Conservation (phyloP, 2,113 vertebrate species). For the Chaenogobius annularis region DNA sequence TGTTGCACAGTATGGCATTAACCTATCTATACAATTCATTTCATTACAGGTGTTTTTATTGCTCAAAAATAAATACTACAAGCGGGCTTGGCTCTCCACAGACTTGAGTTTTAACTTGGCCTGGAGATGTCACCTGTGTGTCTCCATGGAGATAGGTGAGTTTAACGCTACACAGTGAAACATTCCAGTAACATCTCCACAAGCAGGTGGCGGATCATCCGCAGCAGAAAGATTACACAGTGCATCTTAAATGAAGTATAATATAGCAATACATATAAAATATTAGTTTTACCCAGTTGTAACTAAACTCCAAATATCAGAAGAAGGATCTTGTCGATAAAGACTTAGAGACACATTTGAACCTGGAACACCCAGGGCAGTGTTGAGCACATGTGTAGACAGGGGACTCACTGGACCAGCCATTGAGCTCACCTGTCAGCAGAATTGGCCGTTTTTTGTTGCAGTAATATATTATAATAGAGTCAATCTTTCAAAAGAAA, state of each 20-base stretch:
- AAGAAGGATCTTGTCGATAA: constrained; percentile 53
- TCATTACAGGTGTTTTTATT: too few species aligned
- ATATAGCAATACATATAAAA: background rate
- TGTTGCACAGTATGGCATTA: background rate
- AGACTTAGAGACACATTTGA: constrained; percentile 70
- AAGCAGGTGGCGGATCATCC: background rate
- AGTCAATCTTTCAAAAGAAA: background rate
- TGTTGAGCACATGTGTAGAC: constrained; percentile 79
- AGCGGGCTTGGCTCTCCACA: too few species aligned
- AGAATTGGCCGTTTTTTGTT: background rate
- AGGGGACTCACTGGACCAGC: constrained; percentile 62
- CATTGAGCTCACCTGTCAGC: constrained; percentile 62
- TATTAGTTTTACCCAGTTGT: constrained; percentile 65
- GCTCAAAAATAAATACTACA: too few species aligned
- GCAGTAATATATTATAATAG: background rate
- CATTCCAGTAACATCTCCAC: background rate
- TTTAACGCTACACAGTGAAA: background rate
- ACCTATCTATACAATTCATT: background rate
- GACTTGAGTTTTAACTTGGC: too few species aligned
- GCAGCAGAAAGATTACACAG: background rate
- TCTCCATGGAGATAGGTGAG: too few species aligned
- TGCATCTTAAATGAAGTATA: background rate
- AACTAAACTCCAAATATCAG: constrained; percentile 65
- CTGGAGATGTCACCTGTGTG: too few species aligned
- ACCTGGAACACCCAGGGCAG: constrained; percentile 68